These are phyloP conservation scores for Pemphigus obesinymphae DNA, from an alignment of 1,140 invertebrate genomes.

Conservation along the genomic window DNA sequence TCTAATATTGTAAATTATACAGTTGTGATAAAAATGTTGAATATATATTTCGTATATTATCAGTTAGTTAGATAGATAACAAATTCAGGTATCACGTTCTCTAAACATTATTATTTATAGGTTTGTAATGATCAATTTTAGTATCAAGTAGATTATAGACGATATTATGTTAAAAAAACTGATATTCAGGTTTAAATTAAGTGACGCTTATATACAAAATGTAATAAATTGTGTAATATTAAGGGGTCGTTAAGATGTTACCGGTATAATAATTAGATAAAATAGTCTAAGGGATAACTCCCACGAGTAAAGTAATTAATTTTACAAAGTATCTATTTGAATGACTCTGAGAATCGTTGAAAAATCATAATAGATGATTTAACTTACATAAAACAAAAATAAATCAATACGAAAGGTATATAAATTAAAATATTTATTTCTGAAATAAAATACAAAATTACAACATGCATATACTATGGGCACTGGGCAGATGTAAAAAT, in stretches of 20 bases:
- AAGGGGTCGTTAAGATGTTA: background rate
- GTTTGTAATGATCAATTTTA: background rate
- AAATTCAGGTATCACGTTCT: no score
- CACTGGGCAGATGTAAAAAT: no score
- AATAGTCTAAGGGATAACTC: background rate
- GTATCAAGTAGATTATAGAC: background rate
- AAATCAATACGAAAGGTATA: no score
- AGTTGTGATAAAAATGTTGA: no score
- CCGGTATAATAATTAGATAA: conserved; percentile 11
- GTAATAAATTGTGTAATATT: background rate
- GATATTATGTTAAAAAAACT: background rate
- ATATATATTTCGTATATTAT: no score
- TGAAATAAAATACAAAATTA: no score
- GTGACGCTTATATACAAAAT: background rate
- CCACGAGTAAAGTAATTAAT: conserved; percentile 4
- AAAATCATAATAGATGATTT: background rate
- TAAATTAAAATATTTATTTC: no score
- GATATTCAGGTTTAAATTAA: background rate
- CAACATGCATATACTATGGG: no score
- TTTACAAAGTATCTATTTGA: background rate
- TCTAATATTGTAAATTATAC: no score
- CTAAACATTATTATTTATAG: no score
- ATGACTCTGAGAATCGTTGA: background rate
- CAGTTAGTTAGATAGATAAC: no score
- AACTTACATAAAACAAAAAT: background rate